Evolutionary conservation across 2,888 invertebrate species (phyloP), one percentile per base, ranked within the genome.

Genomic region (Trichacis sp.): DNA sequence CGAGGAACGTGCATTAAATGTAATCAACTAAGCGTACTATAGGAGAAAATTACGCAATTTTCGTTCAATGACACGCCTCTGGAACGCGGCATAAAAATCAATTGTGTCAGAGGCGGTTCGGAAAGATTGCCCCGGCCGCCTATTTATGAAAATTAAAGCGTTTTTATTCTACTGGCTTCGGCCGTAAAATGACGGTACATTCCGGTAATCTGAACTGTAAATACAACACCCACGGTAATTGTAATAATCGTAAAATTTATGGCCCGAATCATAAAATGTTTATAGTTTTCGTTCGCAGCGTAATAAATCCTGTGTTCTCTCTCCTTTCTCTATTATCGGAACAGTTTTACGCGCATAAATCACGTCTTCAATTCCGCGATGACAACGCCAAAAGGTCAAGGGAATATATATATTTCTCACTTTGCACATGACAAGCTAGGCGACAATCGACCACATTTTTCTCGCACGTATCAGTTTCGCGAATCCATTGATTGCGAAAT

Each of bases 171-270:
- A 18, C 12, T 8, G 20, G 24, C 46, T 8, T 9, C 24, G 18
- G 46, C 11, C 19, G 9, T 43, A 43, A 43, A 43, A 19, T 12
- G 43, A 43, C 43, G 19, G 19, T 43, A 43, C 18, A 18, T 43
- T 43, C 43, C 15, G 18, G 43, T 43, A 43, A 43, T 43, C 43
- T 18, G 11, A 19, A 43, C 43, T 43, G 43, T 43, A 43, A 43
- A 43, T 43, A 43, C 15, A 43, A 43, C 43, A 43, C 43, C 43
- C 19, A 43, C 19, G 14, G 19, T 43, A 43, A 43, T 43, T 19
- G 43, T 18, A 43, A 43, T 43, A 19, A 19, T 18, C 43, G 18
- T 43, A 19, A 43, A 43, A 43, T 43, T 43, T 43, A 43, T 43
- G n/a, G 43, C 1, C 18, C 18, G 43, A 19, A 17, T 43, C 43